phyloP scores from a whole-genome alignment of 2,888 invertebrate genomes.

The Schizotus pectinicornis region DNA sequence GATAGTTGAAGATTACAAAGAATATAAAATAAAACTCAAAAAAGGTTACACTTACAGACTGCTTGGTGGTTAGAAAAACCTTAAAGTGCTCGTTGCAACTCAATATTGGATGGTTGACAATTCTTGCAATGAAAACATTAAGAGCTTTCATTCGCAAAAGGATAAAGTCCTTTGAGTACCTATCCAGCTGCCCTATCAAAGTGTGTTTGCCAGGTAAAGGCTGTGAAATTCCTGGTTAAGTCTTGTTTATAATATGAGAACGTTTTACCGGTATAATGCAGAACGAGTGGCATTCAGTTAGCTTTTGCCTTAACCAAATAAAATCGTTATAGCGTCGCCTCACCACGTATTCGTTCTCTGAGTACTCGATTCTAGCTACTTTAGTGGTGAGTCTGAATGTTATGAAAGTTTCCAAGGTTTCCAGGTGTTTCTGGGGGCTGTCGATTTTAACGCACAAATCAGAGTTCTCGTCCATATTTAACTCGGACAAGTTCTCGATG shows the following conservation, averaged over 20 bases:
- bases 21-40: constrained; percentile 12
- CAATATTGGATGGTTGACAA: constrained; percentile 73
- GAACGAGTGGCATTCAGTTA: constrained; percentile 69
- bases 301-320: constrained; percentile 69
- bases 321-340: constrained; percentile 76
- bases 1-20: too few species aligned
- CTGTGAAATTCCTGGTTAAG: constrained; percentile 55
- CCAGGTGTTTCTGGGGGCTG: constrained; percentile 75
- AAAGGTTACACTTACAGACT: constrained; percentile 60
- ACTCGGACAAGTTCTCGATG: constrained; percentile 62
- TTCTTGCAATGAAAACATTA: constrained; percentile 68
- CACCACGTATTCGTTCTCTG: constrained; percentile 69
- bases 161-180: constrained; percentile 75
- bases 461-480: constrained; percentile 61
- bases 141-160: constrained; percentile 69
- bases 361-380: constrained; percentile 69
- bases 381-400: constrained; percentile 73
- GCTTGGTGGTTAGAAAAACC: constrained; percentile 70
- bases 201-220: constrained; percentile 75
- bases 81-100: constrained; percentile 70
- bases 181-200: constrained; percentile 69
- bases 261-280: constrained; percentile 66
- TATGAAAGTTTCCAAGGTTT: constrained; percentile 74
- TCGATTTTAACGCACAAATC: constrained; percentile 73
- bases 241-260: background rate